Conservation (phyloP, 2,888 invertebrate species). For the Bombylius major region DNA sequence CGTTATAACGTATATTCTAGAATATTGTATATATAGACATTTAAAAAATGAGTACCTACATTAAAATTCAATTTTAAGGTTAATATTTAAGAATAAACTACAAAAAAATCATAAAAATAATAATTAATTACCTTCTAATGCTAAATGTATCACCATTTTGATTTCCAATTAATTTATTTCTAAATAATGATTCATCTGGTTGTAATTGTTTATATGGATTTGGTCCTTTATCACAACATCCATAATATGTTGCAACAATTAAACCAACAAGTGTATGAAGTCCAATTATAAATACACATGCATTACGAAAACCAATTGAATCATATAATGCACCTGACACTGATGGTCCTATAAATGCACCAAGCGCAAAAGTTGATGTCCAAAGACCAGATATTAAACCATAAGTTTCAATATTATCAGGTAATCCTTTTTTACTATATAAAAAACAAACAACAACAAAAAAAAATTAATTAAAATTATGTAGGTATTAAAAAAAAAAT, state of each 20-base stretch:
- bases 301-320: conserved; percentile 54
- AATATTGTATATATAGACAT: too few relatives aligned
- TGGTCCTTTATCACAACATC: conserved; percentile 28
- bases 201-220: conserved; percentile 32
- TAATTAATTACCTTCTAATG: background rate
- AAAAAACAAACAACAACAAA: background rate
- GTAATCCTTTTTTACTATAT: conserved; percentile 55
- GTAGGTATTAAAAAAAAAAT: too few relatives aligned
- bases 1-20: too few relatives aligned
- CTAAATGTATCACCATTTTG: background rate
- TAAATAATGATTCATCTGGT: conserved; percentile 24
- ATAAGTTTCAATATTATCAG: conserved; percentile 77
- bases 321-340: conserved; percentile 65
- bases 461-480: background rate
- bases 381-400: conserved; percentile 82
- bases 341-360: conserved; percentile 74
- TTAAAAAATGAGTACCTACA: too few relatives aligned
- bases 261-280: conserved; percentile 18
- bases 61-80: too few relatives aligned
- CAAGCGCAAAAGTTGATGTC: conserved; percentile 81
- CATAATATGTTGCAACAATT: conserved; percentile 31
- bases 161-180: conserved; percentile 1
- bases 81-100: too few relatives aligned
- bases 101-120: too few relatives aligned
- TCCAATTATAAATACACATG: conserved; percentile 55